phyloP scores from a whole-genome alignment of 2,113 vertebrate genomes.

The Seriola quinqueradiata region DNA sequence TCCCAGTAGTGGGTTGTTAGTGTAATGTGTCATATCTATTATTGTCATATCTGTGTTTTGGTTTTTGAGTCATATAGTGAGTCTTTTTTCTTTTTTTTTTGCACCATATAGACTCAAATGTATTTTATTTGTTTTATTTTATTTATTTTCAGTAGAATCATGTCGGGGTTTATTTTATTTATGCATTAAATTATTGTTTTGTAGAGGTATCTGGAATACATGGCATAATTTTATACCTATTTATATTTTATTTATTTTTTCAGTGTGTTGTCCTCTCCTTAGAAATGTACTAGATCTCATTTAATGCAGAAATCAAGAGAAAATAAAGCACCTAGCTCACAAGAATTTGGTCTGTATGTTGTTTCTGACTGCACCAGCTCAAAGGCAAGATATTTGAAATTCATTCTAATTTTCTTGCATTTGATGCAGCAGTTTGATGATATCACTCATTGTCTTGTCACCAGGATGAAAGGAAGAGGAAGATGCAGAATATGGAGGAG shows the following conservation, averaged over 20 bases:
- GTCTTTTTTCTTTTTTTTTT: constrained; percentile 6
- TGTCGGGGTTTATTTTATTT: constrained; percentile 70
- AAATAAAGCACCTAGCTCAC: constrained; percentile 76
- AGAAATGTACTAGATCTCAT: constrained; percentile 46
- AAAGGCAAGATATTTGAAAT: neutral
- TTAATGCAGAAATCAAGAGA: constrained; percentile 50
- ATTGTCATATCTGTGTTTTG: constrained; percentile 10
- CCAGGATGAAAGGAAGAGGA: constrained; percentile 87
- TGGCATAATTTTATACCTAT: constrained; percentile 62
- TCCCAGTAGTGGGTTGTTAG: constrained; percentile 17
- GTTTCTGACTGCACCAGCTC: neutral
- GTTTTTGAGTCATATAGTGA: constrained; percentile 15
- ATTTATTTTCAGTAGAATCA: constrained; percentile 52
- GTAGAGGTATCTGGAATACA: constrained; percentile 41
- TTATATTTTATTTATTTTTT: constrained; percentile 69
- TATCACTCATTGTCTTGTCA: constrained; percentile 58
- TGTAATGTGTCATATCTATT: neutral
- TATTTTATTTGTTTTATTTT: constrained; percentile 32
- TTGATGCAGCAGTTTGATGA: constrained; percentile 7
- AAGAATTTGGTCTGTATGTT: constrained; percentile 17
- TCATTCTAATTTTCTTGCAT: neutral
- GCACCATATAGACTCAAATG: constrained; percentile 7
- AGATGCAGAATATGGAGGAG: constrained; percentile 90
- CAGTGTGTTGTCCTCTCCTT: constrained; percentile 19
- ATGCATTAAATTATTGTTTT: constrained; percentile 74